Evolutionary conservation across 2,113 vertebrate genomes (phyloP).

Genomic region (Arvicanthis niloticus): DNA sequence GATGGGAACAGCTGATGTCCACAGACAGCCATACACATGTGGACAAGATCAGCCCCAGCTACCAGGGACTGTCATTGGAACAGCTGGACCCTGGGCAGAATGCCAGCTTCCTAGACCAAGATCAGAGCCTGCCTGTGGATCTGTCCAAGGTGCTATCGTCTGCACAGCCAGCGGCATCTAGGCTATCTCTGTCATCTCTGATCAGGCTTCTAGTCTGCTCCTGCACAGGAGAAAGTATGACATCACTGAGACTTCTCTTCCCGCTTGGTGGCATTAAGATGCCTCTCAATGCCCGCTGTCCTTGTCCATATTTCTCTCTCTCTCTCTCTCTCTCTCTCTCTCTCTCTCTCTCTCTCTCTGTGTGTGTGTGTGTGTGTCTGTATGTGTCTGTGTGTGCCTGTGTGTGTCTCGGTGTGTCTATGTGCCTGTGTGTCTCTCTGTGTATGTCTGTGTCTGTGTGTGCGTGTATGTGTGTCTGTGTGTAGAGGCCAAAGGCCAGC

Average conservation of each 20-base stretch:
- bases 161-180: no score
- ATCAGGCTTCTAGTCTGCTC: background rate
- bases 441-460: background rate
- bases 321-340: no score
- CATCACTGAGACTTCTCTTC: background rate
- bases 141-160: background rate
- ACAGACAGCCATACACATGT: background rate
- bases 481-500: background rate
- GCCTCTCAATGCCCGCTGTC: fast-evolving
- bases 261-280: fast-evolving
- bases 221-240: fast-evolving
- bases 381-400: background rate
- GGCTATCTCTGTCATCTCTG: background rate
- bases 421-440: no score
- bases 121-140: background rate
- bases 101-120: background rate
- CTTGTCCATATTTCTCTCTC: no score
- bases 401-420: no score
- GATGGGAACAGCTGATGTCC: background rate
- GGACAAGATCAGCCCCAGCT: background rate
- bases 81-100: background rate
- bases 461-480: background rate
- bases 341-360: no score
- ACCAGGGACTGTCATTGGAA: background rate
- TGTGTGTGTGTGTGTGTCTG: no score